Evolutionary conservation across 1,140 invertebrate species (phyloP), one percentile per base, ranked within the genome.

Genomic region (Zaprionus nigranus): DNA sequence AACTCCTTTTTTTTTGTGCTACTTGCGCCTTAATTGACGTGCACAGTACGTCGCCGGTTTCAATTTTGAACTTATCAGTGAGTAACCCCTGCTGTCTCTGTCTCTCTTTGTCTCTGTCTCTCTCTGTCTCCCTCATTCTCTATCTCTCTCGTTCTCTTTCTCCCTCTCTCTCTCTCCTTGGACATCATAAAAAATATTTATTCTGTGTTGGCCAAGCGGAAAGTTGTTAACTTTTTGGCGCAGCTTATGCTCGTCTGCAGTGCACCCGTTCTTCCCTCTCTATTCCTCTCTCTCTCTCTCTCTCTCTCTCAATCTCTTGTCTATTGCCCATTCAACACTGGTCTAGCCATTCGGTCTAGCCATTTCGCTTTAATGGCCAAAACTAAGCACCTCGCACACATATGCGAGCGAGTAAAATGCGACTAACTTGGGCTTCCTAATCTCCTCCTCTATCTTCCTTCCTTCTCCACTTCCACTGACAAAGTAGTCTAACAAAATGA

Each of bases 11-110:
- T 26, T 53, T 58, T 72, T 62, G 59, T 34, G 60, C 70, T 60
- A 57, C 56, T 62, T 68, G 38, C 28, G 40, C 54, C 43, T 64
- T 77, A 86, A 79, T 82, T 86, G 82, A 82, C 76, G 76, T 82
- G 71, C 58, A 61, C 56, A 58, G 69, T 62, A 43, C 30, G 64
- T 38, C 53, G 53, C 57, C 58, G 62, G 67, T 74, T 77, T 76
- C 82, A 79, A 67, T 76, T 79, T 64, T 53, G 36, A 85, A 80
- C 56, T 81, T 65, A 67, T 78, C 34, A 54, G 46, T 46, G 40
- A 7, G 40, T n/a, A 9, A 46, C 40, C 7, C 7, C 6, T 17
- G n/a, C n/a, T 46, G 7, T 38, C 28, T 0, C 30, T 34, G 9
- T 34, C 38, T 30, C 28, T 4, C 24, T 24, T 0, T 0, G n/a